Conservation (phyloP, 2,113 vertebrate species). For the Hemibagrus wyckioides region DNA sequence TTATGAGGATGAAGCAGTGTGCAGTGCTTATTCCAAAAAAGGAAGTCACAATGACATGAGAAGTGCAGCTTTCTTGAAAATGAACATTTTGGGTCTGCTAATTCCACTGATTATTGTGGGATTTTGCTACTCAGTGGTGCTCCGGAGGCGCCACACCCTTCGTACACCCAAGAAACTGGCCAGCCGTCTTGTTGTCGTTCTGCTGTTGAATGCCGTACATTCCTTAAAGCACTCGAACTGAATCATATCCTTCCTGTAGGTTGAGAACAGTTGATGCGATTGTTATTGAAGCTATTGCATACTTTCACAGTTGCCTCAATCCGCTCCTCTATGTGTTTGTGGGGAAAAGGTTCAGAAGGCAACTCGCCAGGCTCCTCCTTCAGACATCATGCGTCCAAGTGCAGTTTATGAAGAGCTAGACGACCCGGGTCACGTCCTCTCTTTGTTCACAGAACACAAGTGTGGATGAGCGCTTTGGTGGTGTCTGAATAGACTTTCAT, state of each 20-base stretch:
- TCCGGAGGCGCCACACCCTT: constrained; percentile 60
- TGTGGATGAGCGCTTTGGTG: constrained; percentile 62
- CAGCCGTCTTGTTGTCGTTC: constrained; percentile 64
- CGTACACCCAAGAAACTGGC: constrained; percentile 64
- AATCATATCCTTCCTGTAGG: fast-evolving
- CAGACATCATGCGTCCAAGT: constrained; percentile 60
- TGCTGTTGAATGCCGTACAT: constrained; percentile 74
- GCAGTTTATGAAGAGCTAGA: constrained; percentile 56
- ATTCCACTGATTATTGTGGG: neutral
- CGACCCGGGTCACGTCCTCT: constrained; percentile 57
- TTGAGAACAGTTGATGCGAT: constrained; percentile 51
- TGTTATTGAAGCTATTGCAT: constrained; percentile 68
- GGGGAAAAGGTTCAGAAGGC: constrained; percentile 70
- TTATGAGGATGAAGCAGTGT: fast-evolving
- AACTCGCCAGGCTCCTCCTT: constrained; percentile 63
- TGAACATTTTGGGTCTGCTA: constrained; percentile 33
- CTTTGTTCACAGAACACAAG: constrained; percentile 66
- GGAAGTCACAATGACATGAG: neutral
- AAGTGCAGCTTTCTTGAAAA: constrained; percentile 63
- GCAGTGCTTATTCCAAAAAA: neutral
- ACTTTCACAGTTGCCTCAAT: constrained; percentile 74
- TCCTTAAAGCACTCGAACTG: constrained; percentile 63
- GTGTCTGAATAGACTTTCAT: constrained; percentile 46
- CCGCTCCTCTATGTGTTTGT: constrained; percentile 76
- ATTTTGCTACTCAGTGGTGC: constrained; percentile 56